Conservation (phyloP, 92 coral and sea anemone species). For the Epizoanthus ramosus region DNA sequence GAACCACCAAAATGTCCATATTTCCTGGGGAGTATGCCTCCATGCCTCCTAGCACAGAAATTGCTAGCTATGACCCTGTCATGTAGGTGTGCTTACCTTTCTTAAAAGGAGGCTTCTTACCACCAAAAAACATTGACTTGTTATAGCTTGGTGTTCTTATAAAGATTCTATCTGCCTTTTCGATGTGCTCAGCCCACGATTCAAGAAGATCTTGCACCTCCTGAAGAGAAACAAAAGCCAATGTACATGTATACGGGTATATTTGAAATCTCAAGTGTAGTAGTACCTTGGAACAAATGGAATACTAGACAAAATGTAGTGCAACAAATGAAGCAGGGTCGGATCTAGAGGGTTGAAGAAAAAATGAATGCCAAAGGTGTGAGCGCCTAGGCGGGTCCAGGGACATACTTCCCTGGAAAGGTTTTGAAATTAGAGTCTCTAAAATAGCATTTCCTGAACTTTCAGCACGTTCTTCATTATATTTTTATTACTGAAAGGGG, state of each 20-base stretch:
- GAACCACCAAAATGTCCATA: no score
- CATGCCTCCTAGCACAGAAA: no score
- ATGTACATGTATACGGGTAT: not conserved
- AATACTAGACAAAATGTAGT: not conserved
- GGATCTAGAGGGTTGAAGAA: no score
- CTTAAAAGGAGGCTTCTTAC: constrained; percentile 86
- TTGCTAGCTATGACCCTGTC: not conserved
- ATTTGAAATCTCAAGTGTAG: not conserved
- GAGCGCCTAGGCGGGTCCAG: no score
- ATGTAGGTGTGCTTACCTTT: constrained; percentile 60
- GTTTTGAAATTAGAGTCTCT: no score
- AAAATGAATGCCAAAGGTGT: no score
- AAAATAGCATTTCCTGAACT: no score
- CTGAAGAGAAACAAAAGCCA: constrained; percentile 36
- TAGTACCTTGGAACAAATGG: not conserved
- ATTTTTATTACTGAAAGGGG: no score
- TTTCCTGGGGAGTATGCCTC: not conserved
- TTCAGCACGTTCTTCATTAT: no score
- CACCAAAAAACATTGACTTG: constrained; percentile 86
- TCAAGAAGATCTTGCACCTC: constrained; percentile 85
- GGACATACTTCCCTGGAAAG: no score
- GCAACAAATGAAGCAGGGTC: not conserved
- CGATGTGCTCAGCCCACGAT: constrained; percentile 87
- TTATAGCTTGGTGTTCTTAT: constrained; percentile 84
- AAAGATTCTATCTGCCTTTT: constrained; percentile 76